These are phyloP conservation scores for Hemicentrotus pulcherrimus DNA, from an alignment of 35 echinoderm and acorn worm species.

Conservation along the genomic window DNA sequence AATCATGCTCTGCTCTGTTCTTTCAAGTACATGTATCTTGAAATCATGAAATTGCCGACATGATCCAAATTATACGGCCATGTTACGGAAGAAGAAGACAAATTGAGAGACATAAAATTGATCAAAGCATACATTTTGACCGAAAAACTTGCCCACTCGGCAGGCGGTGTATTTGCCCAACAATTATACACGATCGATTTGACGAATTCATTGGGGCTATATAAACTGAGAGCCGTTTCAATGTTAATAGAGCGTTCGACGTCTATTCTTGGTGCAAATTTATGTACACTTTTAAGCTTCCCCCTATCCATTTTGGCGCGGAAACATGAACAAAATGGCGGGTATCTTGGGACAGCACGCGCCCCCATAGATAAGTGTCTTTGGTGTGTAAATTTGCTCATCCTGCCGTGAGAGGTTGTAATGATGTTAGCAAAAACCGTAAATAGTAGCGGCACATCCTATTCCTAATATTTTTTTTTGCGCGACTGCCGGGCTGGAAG, in stretches of 20 bases:
- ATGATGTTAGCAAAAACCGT: constrained; percentile 18
- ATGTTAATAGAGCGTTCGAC: not conserved
- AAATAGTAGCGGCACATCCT: constrained; percentile 1
- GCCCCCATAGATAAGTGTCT: not conserved
- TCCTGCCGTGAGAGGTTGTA: not conserved
- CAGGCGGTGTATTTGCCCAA: not conserved
- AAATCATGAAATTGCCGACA: not conserved
- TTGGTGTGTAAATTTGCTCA: constrained; percentile 1
- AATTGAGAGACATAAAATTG: not conserved
- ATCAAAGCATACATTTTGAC: not conserved
- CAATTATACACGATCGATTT: not conserved
- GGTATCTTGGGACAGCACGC: not conserved
- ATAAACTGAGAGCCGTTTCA: not conserved
- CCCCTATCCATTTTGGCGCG: not conserved
- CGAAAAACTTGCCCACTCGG: not conserved
- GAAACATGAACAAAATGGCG: not conserved
- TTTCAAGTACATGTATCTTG: not conserved
- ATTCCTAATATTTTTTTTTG: not conserved
- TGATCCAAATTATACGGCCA: not conserved
- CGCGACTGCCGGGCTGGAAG: not conserved
- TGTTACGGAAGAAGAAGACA: not conserved
- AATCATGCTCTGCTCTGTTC: not conserved
- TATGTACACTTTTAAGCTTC: not conserved
- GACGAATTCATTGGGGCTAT: not conserved
- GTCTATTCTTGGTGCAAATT: not conserved